phyloP scores from a whole-genome alignment of 2,888 invertebrate genomes.

The Scaptomyza caliginosa region DNA sequence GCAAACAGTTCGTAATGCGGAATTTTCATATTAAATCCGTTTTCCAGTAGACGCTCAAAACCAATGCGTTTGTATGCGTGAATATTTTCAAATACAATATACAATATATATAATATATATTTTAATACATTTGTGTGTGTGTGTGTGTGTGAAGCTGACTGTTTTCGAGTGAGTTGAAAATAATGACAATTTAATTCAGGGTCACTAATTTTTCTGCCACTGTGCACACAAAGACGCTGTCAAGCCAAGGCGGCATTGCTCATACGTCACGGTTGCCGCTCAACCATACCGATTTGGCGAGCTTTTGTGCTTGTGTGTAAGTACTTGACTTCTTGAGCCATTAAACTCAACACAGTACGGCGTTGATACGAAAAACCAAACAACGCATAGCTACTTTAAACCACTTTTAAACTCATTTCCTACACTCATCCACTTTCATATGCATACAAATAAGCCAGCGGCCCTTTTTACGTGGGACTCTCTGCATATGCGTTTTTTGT shows the following conservation, averaged over 20 bases:
- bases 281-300: slow-evolving; percentile 44
- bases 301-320: not conserved
- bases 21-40: slow-evolving; percentile 81
- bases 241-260: slow-evolving; percentile 56
- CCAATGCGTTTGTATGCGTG: slow-evolving; percentile 7
- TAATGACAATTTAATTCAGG: slow-evolving; percentile 82
- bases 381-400: slow-evolving; percentile 64
- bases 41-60: slow-evolving; percentile 62
- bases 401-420: slow-evolving; percentile 76
- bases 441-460: slow-evolving; percentile 54
- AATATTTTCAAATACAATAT: slow-evolving; percentile 2
- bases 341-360: slow-evolving; percentile 69
- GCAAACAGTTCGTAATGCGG: slow-evolving; percentile 78
- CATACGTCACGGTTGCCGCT: slow-evolving; percentile 64
- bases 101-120: not conserved
- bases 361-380: slow-evolving; percentile 51
- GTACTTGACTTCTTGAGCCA: slow-evolving; percentile 69
- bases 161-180: slow-evolving; percentile 77
- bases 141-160: slow-evolving; percentile 42
- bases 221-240: slow-evolving; percentile 64
- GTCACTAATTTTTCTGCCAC: slow-evolving; percentile 80
- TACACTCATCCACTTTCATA: slow-evolving; percentile 63
- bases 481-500: not conserved
- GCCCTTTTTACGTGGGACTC: not conserved
- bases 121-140: slow-evolving; percentile 6